Evolutionary conservation across 2,797 vertebrate species (phyloP).

Genomic region (Platyrinchus mystaceus): DNA sequence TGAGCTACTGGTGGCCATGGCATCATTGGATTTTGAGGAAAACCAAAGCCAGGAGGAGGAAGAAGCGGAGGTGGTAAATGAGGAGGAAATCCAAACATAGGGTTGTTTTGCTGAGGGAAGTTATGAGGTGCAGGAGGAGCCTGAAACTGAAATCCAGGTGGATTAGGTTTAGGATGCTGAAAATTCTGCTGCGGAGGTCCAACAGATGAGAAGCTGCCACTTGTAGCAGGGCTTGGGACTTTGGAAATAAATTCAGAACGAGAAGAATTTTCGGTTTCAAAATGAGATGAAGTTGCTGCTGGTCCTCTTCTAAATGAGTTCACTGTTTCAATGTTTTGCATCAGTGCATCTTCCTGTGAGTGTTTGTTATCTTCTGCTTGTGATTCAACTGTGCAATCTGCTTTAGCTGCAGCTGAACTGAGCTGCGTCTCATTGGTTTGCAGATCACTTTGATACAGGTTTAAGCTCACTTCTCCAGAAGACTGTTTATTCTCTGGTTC

Average conservation of each 20-base stretch:
- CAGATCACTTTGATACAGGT: constrained; percentile 36
- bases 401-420: constrained; percentile 54
- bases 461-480: constrained; percentile 52
- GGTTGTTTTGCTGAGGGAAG: constrained; percentile 74
- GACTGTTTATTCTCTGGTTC: constrained; percentile 63
- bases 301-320: constrained; percentile 78
- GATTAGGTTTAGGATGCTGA: constrained; percentile 74
- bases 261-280: constrained; percentile 72
- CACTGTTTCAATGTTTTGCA: constrained; percentile 79
- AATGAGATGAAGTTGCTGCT: constrained; percentile 66
- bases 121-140: constrained; percentile 67
- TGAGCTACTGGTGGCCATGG: constrained; percentile 79
- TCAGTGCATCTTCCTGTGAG: constrained; percentile 70
- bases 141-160: constrained; percentile 79
- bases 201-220: constrained; percentile 71
- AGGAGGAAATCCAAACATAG: constrained; percentile 80
- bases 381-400: constrained; percentile 71
- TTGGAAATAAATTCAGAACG: constrained; percentile 71
- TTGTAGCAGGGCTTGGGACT: constrained; percentile 62
- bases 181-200: constrained; percentile 76
- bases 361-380: constrained; percentile 71
- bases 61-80: constrained; percentile 81
- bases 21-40: constrained; percentile 79
- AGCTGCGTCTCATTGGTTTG: constrained; percentile 9
- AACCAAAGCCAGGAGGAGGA: constrained; percentile 81